Evolutionary conservation across 2,113 vertebrate species (phyloP), one percentile per base, ranked within the genome.

Genomic region (Terrapene triunguis): DNA sequence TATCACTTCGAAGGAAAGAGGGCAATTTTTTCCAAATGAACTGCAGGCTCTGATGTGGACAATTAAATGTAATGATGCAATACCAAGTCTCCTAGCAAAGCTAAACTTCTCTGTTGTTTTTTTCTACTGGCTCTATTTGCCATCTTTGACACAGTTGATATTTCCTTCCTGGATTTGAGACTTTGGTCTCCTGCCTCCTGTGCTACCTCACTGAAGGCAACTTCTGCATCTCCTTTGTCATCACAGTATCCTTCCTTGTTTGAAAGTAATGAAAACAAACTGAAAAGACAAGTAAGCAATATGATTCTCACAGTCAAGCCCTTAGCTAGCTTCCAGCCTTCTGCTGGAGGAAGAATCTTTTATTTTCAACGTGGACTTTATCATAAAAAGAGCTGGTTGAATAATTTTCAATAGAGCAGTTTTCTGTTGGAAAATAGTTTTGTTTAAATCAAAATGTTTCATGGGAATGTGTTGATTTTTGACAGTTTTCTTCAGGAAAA

Each of bases 61-160:
- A 50, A 10, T 38, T 8, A 80, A 80, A 80, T 29, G 5, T 44
- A 74, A 65, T 85, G 62, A 11, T 89, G 24, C 7, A 0, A 0
- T 65, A 42, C 32, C 16, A n/a, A n/a, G 87, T 96, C 95, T 85
- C 22, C 88, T 42, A 54, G 47, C 54, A 74, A 74, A 74, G 38
- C 22, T 74, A 0, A 91, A 19, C 5, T 19, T 89, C 1, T 35
- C 44, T 38, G 16, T 44, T 90, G 55, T 62, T 85, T 84, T 92
- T 4, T 89, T 8, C 53, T 83, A 2, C 62, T 95, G 88, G 74
- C 93, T 38, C 5, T 72, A 5, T 2, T 3, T 90, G 1, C 25
- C 44, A 17, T 44, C 17, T 86, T 94, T 72, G 84, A 35, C 22
- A 10, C 11, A 24, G 7, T 53, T 94, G 6, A 2, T 82, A 14